Evolutionary conservation across 2,113 vertebrate genomes (phyloP).

Genomic region (Odontesthes bonariensis): DNA sequence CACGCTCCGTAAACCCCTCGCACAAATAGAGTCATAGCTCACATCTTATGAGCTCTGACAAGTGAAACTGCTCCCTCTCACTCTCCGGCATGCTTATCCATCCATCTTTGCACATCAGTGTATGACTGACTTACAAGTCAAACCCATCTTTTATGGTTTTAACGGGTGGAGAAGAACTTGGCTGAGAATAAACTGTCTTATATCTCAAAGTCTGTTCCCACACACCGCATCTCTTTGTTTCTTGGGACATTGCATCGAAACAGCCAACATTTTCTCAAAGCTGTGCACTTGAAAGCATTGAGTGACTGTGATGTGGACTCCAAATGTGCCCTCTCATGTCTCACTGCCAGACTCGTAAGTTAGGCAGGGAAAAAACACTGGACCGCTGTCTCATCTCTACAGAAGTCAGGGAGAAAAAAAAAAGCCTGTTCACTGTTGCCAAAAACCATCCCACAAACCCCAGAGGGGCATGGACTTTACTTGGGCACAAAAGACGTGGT

Average conservation of each 20-base stretch:
- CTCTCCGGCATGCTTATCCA: conserved; percentile 4
- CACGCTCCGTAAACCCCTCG: conserved; percentile 44
- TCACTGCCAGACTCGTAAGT: conserved; percentile 46
- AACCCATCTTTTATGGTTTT: conserved; percentile 23
- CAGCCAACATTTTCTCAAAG: conserved; percentile 14
- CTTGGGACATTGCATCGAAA: conserved; percentile 8
- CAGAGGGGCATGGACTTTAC: conserved; percentile 70
- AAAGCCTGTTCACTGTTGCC: conserved; percentile 49
- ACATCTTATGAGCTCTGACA: conserved; percentile 58
- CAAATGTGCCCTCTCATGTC: conserved; percentile 34
- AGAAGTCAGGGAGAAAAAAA: conserved; percentile 32
- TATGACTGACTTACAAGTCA: conserved; percentile 31
- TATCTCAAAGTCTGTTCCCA: conserved; percentile 13
- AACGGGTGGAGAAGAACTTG: conserved; percentile 2
- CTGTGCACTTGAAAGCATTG: conserved; percentile 19
- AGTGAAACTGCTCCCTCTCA: conserved; percentile 14
- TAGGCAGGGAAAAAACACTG: conserved; percentile 57
- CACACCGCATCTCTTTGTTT: conserved; percentile 14
- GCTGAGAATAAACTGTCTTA: conserved; percentile 13
- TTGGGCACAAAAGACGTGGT: conserved; percentile 72
- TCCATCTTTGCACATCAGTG: conserved; percentile 19
- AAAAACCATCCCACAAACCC: conserved; percentile 63
- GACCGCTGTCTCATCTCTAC: conserved; percentile 66
- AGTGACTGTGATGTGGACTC: conserved; percentile 32
- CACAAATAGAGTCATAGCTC: conserved; percentile 64